A percentile compares a stretch with the other conserved stretches of the same genome.
These are phyloP conservation scores for Meloe dianella DNA, from an alignment of 2,888 invertebrate species.

Conservation along the genomic window DNA sequence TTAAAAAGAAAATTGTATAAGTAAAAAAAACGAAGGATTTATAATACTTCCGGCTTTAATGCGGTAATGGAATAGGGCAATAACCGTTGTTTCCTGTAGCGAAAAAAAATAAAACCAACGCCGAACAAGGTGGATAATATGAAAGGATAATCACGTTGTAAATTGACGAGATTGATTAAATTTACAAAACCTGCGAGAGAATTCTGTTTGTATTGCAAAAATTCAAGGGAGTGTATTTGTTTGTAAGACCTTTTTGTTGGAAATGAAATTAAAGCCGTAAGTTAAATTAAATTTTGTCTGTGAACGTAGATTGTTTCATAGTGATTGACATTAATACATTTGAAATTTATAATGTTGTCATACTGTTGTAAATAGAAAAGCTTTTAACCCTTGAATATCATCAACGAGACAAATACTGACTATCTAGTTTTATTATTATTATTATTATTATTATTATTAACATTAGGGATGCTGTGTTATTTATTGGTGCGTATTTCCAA, in stretches of 20 bases:
- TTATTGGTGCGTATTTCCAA: not conserved
- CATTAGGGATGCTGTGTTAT: too few relatives aligned
- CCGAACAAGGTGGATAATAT: constrained; percentile 24
- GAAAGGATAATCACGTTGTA: constrained; percentile 29
- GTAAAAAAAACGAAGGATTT: constrained; percentile 18
- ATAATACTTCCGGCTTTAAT: constrained; percentile 36
- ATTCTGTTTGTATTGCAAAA: too few relatives aligned
- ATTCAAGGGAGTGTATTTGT: too few relatives aligned
- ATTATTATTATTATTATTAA: too few relatives aligned
- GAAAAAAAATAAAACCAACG: not conserved
- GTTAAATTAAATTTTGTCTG: too few relatives aligned
- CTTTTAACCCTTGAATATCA: not conserved
- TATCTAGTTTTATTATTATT: not conserved
- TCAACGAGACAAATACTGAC: constrained; percentile 2
- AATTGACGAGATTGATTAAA: constrained; percentile 28
- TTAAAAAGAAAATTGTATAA: constrained; percentile 20
- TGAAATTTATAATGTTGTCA: not conserved
- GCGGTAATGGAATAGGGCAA: constrained; percentile 35
- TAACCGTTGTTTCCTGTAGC: constrained; percentile 41
- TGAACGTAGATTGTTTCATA: too few relatives aligned
- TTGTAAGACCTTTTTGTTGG: too few relatives aligned
- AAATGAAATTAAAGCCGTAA: not conserved
- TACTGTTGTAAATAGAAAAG: not conserved
- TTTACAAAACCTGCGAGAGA: constrained; percentile 9
- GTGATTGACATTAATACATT: not conserved